phyloP scores from a whole-genome alignment of 2,888 invertebrate genomes.

The Hylaea fasciaria region DNA sequence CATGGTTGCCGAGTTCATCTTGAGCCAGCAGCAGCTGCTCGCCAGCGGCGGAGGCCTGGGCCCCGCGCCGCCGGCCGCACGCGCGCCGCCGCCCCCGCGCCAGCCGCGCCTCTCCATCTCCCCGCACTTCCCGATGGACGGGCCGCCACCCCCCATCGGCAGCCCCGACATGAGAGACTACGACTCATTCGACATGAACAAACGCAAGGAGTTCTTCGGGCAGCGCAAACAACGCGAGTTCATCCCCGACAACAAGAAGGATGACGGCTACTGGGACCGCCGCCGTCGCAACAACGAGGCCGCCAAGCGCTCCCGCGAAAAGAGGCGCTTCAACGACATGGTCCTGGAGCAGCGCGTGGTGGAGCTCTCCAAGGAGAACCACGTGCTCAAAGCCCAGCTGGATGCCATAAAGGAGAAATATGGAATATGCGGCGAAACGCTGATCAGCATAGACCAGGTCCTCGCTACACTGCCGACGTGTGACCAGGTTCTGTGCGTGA shows the following conservation, averaged over 20 bases:
- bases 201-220: conserved; percentile 93
- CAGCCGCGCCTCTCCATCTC: conserved; percentile 75
- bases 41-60: conserved; percentile 71
- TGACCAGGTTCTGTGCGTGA: conserved; percentile 93
- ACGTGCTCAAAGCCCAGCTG: conserved; percentile 96
- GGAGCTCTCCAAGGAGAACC: conserved; percentile 97
- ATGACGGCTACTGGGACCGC: conserved; percentile 98
- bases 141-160: conserved; percentile 59
- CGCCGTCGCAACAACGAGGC: conserved; percentile 98
- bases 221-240: conserved; percentile 98
- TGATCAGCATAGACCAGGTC: conserved; percentile 95
- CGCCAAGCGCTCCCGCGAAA: conserved; percentile 98
- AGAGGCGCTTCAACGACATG: conserved; percentile 98
- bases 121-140: conserved; percentile 81
- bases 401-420: conserved; percentile 97
- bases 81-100: conserved; percentile 69
- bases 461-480: conserved; percentile 93
- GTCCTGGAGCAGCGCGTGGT: conserved; percentile 97
- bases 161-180: conserved; percentile 67
- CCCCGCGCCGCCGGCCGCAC: conserved; percentile 69
- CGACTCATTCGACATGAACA: conserved; percentile 86
- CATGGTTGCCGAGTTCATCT: conserved; percentile 94
- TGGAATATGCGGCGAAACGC: conserved; percentile 93
- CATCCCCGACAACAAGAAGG: conserved; percentile 98
- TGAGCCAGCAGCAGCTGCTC: conserved; percentile 87